Conservation (phyloP, 2,113 vertebrate species). For the Pelvicachromis taeniatus region DNA sequence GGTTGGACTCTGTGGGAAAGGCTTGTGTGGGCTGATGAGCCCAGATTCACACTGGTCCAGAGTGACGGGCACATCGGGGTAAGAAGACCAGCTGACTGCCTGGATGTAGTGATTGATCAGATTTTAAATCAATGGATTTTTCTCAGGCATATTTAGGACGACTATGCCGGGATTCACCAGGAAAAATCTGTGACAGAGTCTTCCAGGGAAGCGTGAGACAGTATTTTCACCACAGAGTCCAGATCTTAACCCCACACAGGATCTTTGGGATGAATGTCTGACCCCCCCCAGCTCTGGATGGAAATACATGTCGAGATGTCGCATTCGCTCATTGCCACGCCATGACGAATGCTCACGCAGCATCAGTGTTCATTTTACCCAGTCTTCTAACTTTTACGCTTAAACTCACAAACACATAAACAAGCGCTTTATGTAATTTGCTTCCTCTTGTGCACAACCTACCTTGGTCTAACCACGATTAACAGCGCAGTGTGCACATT, state of each 20-base stretch:
- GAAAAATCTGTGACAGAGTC: background rate
- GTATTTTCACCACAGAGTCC: background rate
- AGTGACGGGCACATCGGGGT: background rate
- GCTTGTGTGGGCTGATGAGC: background rate
- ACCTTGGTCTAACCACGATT: background rate
- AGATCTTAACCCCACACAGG: background rate
- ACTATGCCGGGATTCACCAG: background rate
- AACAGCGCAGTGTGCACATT: background rate
- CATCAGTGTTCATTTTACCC: background rate
- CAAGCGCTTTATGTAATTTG: background rate
- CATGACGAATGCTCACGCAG: rapidly evolving
- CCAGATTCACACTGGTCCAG: background rate
- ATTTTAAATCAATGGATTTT: background rate
- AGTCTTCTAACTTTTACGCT: background rate
- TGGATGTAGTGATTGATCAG: background rate
- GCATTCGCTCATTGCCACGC: background rate
- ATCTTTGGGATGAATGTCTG: background rate
- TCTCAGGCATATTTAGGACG: background rate
- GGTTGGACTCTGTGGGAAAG: background rate
- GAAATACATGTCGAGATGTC: background rate
- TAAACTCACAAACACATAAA: background rate
- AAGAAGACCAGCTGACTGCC: background rate
- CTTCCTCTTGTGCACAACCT: background rate
- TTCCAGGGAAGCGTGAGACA: background rate
- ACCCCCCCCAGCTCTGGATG: background rate